These are phyloP conservation scores for Mormyrus proboscirostris DNA, from an alignment of 2,797 vertebrate genomes.

Conservation along the genomic window DNA sequence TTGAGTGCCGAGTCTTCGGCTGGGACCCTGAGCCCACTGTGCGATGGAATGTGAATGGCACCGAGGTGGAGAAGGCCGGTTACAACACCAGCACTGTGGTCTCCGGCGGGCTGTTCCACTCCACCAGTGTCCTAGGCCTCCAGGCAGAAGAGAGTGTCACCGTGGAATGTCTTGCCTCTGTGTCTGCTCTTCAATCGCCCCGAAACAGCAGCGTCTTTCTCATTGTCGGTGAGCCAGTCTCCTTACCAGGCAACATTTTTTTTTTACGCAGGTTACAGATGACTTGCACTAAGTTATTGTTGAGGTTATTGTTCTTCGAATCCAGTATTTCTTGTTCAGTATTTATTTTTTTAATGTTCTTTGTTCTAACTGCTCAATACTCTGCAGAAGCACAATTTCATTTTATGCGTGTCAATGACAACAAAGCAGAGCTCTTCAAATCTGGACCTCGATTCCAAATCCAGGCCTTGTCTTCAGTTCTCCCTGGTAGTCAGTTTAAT, in stretches of 20 bases:
- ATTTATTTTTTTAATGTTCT: background rate
- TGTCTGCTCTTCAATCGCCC: conserved; percentile 44
- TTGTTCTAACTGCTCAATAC: background rate
- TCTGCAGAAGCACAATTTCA: background rate
- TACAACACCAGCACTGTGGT: conserved; percentile 54
- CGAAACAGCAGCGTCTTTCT: background rate
- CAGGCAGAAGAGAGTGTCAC: conserved; percentile 51
- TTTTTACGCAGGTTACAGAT: background rate
- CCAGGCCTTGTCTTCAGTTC: background rate
- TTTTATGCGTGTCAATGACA: background rate
- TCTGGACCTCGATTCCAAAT: background rate
- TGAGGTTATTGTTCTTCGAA: background rate
- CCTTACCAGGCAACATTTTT: background rate
- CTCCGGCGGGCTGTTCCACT: conserved; percentile 49
- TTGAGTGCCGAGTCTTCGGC: conserved; percentile 67
- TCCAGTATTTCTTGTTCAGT: background rate
- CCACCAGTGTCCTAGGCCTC: conserved; percentile 62
- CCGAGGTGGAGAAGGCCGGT: conserved; percentile 45
- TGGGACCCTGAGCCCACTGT: conserved; percentile 71
- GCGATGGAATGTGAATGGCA: conserved; percentile 62
- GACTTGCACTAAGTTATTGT: background rate
- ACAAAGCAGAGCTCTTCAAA: background rate
- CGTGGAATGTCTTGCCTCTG: conserved; percentile 68
- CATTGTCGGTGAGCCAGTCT: background rate
- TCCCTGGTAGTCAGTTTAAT: background rate